Evolutionary conservation across 2,113 vertebrate species (phyloP).

Genomic region (Vulpes ferrilata): DNA sequence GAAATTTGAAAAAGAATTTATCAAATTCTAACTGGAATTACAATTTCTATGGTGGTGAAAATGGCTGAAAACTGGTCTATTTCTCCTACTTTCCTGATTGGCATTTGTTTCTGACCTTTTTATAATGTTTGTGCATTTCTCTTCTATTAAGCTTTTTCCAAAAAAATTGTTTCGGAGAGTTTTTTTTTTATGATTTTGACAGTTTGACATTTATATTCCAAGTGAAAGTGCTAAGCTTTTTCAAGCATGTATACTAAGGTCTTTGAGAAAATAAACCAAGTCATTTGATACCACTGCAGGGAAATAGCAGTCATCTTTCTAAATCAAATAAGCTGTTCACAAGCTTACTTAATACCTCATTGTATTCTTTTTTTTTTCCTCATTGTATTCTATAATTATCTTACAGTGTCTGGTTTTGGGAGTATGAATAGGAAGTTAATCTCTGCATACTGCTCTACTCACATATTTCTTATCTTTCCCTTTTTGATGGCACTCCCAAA

Average conservation of each 20-base stretch:
- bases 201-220: conserved; percentile 58
- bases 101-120: conserved; percentile 50
- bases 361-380: background rate
- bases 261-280: conserved; percentile 49
- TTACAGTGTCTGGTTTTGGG: background rate
- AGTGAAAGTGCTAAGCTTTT: conserved; percentile 53
- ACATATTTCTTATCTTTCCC: background rate
- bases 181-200: conserved; percentile 53
- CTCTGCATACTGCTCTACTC: background rate
- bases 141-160: background rate
- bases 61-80: background rate
- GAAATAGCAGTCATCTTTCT: conserved; percentile 18
- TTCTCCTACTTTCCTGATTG: background rate
- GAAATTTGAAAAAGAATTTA: conserved; percentile 45
- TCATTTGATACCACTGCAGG: background rate
- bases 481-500: background rate
- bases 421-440: background rate
- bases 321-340: conserved; percentile 35
- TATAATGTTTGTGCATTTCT: conserved; percentile 33
- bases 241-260: conserved; percentile 7
- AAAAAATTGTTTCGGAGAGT: conserved; percentile 52
- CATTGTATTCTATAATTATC: conserved; percentile 37
- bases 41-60: background rate
- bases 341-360: conserved; percentile 7
- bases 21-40: conserved; percentile 40